A percentile compares a stretch with the other conserved stretches of the same genome.
phyloP scores from a whole-genome alignment of 2,888 invertebrate genomes.

The Deroplatys truncata region DNA sequence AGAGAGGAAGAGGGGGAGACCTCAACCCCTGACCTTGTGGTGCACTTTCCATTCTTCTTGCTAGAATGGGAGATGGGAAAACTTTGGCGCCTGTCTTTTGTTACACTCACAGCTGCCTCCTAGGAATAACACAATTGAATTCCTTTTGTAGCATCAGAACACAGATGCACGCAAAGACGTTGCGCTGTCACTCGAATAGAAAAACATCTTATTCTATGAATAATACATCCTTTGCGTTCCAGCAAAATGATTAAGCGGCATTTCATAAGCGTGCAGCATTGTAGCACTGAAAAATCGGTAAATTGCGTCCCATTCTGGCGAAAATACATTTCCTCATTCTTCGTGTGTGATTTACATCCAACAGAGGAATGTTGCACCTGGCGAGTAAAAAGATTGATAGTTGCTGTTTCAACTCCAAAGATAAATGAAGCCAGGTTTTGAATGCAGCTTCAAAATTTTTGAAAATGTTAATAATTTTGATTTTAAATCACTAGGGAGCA shows the following conservation, averaged over 20 bases:
- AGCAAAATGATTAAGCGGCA: neutral
- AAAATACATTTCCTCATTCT: neutral
- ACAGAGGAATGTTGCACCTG: too few relatives aligned
- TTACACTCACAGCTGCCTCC: neutral
- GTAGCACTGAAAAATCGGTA: neutral
- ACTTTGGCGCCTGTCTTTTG: neutral
- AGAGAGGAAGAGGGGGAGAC: neutral
- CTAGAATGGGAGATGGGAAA: neutral
- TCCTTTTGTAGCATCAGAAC: neutral
- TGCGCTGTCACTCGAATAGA: neutral
- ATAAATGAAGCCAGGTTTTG: too few relatives aligned
- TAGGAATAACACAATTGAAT: neutral
- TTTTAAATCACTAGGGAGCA: too few relatives aligned
- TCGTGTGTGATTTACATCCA: neutral
- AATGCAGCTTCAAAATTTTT: too few relatives aligned
- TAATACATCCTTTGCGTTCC: neutral
- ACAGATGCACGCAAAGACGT: neutral
- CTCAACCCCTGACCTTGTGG: neutral
- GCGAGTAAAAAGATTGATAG: too few relatives aligned
- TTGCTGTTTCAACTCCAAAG: too few relatives aligned
- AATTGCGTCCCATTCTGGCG: neutral
- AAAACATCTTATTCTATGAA: neutral
- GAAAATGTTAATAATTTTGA: too few relatives aligned
- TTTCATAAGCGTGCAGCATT: neutral
- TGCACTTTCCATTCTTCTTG: neutral